These are phyloP conservation scores for Patella caerulea DNA, from an alignment of 2,888 invertebrate species.

Conservation along the genomic window DNA sequence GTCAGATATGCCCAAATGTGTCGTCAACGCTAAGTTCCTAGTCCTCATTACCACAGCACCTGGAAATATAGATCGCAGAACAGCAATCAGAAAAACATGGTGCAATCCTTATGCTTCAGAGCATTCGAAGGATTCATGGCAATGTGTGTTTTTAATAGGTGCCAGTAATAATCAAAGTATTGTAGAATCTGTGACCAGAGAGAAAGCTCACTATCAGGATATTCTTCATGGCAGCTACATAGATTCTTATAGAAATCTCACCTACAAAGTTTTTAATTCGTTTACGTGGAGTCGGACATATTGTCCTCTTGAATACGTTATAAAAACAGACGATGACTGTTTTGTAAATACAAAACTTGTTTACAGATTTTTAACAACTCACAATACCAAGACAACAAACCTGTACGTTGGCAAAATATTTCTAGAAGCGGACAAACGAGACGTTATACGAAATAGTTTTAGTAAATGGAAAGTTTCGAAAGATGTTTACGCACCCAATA, in stretches of 20 bases:
- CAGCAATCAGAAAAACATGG: slow-evolving; percentile 58
- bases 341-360: slow-evolving; percentile 62
- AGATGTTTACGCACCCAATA: slow-evolving; percentile 49
- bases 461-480: slow-evolving; percentile 64
- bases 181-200: slow-evolving; percentile 34
- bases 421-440: slow-evolving; percentile 39
- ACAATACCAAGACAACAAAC: slow-evolving; percentile 39
- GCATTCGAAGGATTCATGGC: slow-evolving; percentile 44
- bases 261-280: slow-evolving; percentile 64
- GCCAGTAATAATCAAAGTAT: slow-evolving; percentile 29
- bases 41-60: slow-evolving; percentile 60
- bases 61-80: slow-evolving; percentile 48
- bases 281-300: slow-evolving; percentile 53
- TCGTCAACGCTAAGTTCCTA: slow-evolving; percentile 38
- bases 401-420: slow-evolving; percentile 67
- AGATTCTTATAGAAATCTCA: slow-evolving; percentile 67
- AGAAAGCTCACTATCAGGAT: slow-evolving; percentile 49
- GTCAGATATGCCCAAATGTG: slow-evolving; percentile 37
- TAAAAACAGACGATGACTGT: slow-evolving; percentile 69
- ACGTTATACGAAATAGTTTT: slow-evolving; percentile 58
- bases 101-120: slow-evolving; percentile 47
- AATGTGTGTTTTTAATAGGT: slow-evolving; percentile 63
- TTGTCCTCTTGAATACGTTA: slow-evolving; percentile 55
- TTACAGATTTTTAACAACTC: slow-evolving; percentile 42
- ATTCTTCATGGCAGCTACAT: slow-evolving; percentile 62